These are phyloP conservation scores for Pampus argenteus DNA, from an alignment of 2,797 vertebrate species.

Conservation along the genomic window DNA sequence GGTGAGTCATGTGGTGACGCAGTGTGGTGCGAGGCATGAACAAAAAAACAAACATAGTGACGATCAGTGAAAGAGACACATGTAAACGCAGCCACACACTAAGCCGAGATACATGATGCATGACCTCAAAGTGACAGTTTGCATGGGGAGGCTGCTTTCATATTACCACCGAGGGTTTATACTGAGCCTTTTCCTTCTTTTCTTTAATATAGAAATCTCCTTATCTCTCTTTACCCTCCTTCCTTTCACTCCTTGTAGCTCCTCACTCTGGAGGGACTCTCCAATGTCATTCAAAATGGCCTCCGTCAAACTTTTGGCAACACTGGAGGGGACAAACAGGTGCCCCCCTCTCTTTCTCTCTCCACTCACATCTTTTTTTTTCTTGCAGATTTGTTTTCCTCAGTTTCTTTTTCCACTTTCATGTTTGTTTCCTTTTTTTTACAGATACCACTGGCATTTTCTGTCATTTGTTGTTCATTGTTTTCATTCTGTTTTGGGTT, in stretches of 20 bases:
- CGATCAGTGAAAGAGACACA: not conserved
- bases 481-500: not conserved
- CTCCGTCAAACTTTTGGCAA: conserved; percentile 97
- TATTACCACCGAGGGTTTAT: not conserved
- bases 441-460: conserved; percentile 28
- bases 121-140: conserved; percentile 5
- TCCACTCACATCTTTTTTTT: conserved; percentile 60
- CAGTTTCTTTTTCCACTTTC: conserved; percentile 2
- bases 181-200: conserved; percentile 8
- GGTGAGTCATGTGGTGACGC: conserved; percentile 82
- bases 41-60: not conserved
- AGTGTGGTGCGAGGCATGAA: not conserved
- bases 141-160: conserved; percentile 27
- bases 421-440: conserved; percentile 37
- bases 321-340: conserved; percentile 97
- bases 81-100: not conserved
- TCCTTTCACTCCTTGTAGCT: conserved; percentile 88
- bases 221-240: conserved; percentile 57
- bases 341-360: conserved; percentile 86
- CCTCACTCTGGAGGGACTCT: conserved; percentile 98
- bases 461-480: not conserved
- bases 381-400: conserved; percentile 25
- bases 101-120: not conserved
- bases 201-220: conserved; percentile 31
- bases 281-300: conserved; percentile 98